phyloP scores from a whole-genome alignment of 2,797 vertebrate genomes.

The Bufotes viridis region DNA sequence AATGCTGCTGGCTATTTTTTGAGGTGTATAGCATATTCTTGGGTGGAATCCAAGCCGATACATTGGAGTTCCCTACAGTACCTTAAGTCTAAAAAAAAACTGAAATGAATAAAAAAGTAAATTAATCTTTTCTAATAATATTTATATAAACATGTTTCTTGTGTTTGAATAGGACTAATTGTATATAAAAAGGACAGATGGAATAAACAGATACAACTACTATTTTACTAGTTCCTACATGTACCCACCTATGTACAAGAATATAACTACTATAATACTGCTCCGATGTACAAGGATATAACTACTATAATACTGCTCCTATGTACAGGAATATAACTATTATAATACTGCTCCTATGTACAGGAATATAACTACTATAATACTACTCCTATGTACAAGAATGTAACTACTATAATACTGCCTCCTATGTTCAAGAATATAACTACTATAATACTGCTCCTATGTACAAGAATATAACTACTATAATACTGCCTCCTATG shows the following conservation, averaged over 20 bases:
- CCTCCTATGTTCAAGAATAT: not conserved
- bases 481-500: not conserved
- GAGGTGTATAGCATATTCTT: not conserved
- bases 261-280: constrained; percentile 9
- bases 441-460: not conserved
- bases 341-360: constrained; percentile 10
- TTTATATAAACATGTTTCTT: not conserved
- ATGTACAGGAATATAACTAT: constrained; percentile 6
- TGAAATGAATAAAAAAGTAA: not conserved
- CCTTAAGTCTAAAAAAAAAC: not conserved
- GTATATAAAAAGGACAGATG: not conserved
- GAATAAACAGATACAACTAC: too few species aligned
- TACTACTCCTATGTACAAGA: constrained; percentile 6
- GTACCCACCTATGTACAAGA: too few species aligned
- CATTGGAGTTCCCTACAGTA: not conserved
- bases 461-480: constrained; percentile 9
- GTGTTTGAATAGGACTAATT: not conserved
- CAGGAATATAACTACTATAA: constrained; percentile 12
- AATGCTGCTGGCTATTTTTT: not conserved
- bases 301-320: constrained; percentile 8
- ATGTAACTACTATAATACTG: constrained; percentile 9
- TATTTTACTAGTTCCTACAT: too few species aligned
- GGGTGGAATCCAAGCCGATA: not conserved
- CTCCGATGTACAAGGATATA: constrained; percentile 2
- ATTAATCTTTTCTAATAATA: not conserved